These are phyloP conservation scores for Ectropis grisescens DNA, from an alignment of 1,140 invertebrate genomes.

Conservation along the genomic window DNA sequence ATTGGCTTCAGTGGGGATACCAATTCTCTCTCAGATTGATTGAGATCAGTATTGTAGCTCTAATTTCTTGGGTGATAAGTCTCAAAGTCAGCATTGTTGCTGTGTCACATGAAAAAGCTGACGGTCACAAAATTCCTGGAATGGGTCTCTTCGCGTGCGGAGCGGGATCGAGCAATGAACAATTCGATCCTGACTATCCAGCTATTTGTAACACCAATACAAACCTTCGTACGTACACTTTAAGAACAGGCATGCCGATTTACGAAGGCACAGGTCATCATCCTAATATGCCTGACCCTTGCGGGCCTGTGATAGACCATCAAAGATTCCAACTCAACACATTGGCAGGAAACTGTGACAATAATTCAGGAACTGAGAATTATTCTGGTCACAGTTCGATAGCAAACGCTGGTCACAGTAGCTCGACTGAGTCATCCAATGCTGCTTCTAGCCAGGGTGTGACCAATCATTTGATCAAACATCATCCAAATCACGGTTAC, in stretches of 20 bases:
- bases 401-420: constrained; percentile 66
- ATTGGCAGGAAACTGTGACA: constrained; percentile 62
- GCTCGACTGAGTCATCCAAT: constrained; percentile 67
- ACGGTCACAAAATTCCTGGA: constrained; percentile 74
- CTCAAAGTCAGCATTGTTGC: constrained; percentile 70
- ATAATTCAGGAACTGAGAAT: constrained; percentile 69
- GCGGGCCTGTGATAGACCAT: constrained; percentile 45
- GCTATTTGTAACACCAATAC: constrained; percentile 89
- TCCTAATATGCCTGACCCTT: constrained; percentile 66
- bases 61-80: constrained; percentile 87
- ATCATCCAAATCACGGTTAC: constrained; percentile 61
- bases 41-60: constrained; percentile 85
- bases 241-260: constrained; percentile 82
- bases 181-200: constrained; percentile 84
- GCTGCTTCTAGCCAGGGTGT: constrained; percentile 64
- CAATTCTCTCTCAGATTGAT: constrained; percentile 86
- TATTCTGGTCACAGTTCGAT: constrained; percentile 68
- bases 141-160: constrained; percentile 84
- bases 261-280: constrained; percentile 75
- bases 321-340: constrained; percentile 60
- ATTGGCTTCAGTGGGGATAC: constrained; percentile 92
- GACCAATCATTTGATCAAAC: constrained; percentile 66
- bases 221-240: constrained; percentile 85
- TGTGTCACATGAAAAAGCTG: constrained; percentile 72
- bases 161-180: constrained; percentile 82